Evolutionary conservation across 2,113 vertebrate species (phyloP), one percentile per base, ranked within the genome.

Genomic region (Rhadina sibilatrix): DNA sequence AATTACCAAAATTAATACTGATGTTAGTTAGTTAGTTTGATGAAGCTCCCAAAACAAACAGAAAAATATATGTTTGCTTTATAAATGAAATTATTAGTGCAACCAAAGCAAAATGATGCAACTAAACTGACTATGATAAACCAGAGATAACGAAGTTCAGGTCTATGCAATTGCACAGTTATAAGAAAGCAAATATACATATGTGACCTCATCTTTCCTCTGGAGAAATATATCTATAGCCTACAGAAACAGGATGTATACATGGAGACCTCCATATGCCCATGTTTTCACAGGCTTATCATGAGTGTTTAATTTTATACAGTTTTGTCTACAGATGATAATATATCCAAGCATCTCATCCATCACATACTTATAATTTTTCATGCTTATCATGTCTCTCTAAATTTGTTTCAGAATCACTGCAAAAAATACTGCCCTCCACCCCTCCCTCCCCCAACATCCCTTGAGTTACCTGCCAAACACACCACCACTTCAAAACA

Each of bases 381-480:
- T 15, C 10, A 11, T 22, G 7, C 44, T 75, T 86, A 12, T 16
- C 33, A 47, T 47, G 33, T 38, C 11, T 59, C 10, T 37, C 35
- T 63, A 60, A 64, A 64, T n/a, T 40, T 47, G 5, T 52, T 71
- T 7, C 15, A 38, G 17, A n/a, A 38, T 60, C 38, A 30, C 10
- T 24, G 3, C 14, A 42, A 52, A 60, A 56, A 64, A 15, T 30
- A 20, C 12, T 56, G 19, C 9, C 15, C 22, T 49, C 12, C 4
- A 16, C 8, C 13, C 2, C 23, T 1, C 9, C 10, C 5, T 72
- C 20, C 6, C 4, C 7, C 46, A 61, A 5, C 5, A 42, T 24
- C 2, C 5, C 3, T 56, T 56, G 17, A 2, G 1, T n/a, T 79
- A 4, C 23, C 12, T 47, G 10, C 3, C 10, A 53, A 61, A 63